Percentiles rank a stretch among this genome's conserved stretches.
These are phyloP conservation scores for Agelaius tricolor DNA, from an alignment of 2,113 vertebrate genomes.

Conservation along the genomic window DNA sequence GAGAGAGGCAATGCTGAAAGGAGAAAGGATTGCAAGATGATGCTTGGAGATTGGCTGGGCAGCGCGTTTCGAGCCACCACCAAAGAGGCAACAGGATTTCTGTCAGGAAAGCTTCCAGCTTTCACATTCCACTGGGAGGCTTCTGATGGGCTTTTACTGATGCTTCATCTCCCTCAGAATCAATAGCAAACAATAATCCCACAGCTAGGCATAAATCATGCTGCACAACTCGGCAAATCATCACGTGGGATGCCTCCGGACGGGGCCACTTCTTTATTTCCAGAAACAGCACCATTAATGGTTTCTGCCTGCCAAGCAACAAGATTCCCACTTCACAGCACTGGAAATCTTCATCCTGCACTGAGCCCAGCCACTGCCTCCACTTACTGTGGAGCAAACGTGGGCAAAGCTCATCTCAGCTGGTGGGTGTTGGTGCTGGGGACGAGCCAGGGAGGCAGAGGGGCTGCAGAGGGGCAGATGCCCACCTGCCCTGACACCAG, in stretches of 20 bases:
- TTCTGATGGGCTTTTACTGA: not conserved
- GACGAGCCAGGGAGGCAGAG: fast-evolving
- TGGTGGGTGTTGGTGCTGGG: not conserved
- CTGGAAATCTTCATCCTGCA: not conserved
- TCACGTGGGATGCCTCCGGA: not conserved
- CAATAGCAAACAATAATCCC: conserved; percentile 35
- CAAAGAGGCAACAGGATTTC: not conserved
- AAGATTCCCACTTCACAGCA: not conserved
- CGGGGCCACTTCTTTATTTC: not conserved
- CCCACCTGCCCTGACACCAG: fast-evolving
- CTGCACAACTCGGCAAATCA: not conserved
- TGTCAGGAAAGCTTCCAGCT: not conserved
- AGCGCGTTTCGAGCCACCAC: fast-evolving
- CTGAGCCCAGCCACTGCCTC: not conserved
- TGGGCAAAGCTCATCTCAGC: not conserved
- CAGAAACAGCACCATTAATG: not conserved
- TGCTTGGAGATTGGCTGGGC: not conserved
- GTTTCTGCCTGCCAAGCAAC: not conserved
- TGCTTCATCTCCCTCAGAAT: conserved; percentile 12
- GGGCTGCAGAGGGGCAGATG: not conserved
- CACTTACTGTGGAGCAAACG: fast-evolving
- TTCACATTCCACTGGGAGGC: not conserved
- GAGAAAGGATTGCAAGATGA: not conserved
- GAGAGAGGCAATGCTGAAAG: not conserved
- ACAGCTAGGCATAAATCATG: not conserved